phyloP scores from a whole-genome alignment of 2,113 vertebrate genomes.

The Rhombomys opimus region DNA sequence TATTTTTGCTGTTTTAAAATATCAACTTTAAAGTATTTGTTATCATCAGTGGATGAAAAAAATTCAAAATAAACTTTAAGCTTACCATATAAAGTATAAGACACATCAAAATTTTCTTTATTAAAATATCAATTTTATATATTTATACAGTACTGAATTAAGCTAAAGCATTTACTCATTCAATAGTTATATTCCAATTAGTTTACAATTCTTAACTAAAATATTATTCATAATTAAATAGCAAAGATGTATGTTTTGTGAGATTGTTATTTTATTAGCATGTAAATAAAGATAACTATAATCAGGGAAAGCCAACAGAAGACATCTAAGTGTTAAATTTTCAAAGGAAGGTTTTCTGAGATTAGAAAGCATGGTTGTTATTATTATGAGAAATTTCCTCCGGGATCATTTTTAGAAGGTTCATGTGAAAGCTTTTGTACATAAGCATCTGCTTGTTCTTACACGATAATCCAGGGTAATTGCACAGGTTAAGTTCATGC shows the following conservation, averaged over 20 bases:
- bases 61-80: constrained; percentile 31
- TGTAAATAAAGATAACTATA: not conserved
- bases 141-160: not conserved
- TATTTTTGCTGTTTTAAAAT: not conserved
- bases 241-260: not conserved
- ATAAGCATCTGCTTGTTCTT: not conserved
- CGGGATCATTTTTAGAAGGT: not conserved
- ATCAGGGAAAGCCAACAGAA: not conserved
- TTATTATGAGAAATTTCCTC: not conserved
- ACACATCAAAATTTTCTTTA: not conserved
- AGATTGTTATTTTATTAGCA: not conserved
- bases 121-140: constrained; percentile 25
- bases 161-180: not conserved
- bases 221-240: constrained; percentile 30
- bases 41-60: not conserved
- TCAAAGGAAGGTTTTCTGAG: not conserved
- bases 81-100: not conserved
- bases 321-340: not conserved
- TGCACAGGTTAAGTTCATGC: not conserved
- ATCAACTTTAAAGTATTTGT: not conserved
- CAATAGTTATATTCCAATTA: constrained; percentile 9
- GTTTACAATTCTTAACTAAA: not conserved
- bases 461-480: not conserved
- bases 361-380: not conserved
- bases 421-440: not conserved